phyloP scores from a whole-genome alignment of 2,888 invertebrate species.

The Macaria liturata region DNA sequence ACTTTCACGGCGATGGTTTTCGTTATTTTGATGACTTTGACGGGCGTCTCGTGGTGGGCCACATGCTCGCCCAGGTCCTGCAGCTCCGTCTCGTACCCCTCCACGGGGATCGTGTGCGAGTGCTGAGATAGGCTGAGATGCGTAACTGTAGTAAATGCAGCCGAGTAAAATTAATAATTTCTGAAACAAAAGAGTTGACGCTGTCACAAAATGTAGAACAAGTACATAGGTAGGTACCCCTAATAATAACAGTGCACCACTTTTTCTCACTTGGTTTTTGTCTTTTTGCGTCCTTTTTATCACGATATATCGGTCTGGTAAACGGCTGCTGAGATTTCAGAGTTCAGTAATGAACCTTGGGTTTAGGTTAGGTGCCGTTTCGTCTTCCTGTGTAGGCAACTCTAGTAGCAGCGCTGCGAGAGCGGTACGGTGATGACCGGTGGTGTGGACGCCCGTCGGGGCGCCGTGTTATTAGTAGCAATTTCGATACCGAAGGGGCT shows the following conservation, averaged over 20 bases:
- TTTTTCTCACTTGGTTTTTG: too few species aligned
- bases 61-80: conserved; percentile 75
- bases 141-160: conserved; percentile 53
- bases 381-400: too few species aligned
- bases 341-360: too few species aligned
- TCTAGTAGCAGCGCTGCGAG: too few species aligned
- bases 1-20: conserved; percentile 87
- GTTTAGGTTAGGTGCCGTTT: too few species aligned
- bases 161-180: conserved; percentile 63
- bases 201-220: background rate
- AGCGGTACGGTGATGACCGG: too few species aligned
- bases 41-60: conserved; percentile 83
- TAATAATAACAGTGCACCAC: conserved; percentile 16
- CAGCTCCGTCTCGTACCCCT: conserved; percentile 72
- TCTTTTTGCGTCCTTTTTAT: too few species aligned
- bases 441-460: too few species aligned
- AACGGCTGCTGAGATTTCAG: too few species aligned
- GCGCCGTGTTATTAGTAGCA: too few species aligned
- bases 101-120: conserved; percentile 71
- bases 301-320: too few species aligned
- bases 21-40: conserved; percentile 85
- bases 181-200: conserved; percentile 52
- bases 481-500: too few species aligned
- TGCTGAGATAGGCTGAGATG: conserved; percentile 67
- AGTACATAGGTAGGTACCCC: background rate